Conservation (phyloP, 1,140 invertebrate species). For the Hormaphis cornu region DNA sequence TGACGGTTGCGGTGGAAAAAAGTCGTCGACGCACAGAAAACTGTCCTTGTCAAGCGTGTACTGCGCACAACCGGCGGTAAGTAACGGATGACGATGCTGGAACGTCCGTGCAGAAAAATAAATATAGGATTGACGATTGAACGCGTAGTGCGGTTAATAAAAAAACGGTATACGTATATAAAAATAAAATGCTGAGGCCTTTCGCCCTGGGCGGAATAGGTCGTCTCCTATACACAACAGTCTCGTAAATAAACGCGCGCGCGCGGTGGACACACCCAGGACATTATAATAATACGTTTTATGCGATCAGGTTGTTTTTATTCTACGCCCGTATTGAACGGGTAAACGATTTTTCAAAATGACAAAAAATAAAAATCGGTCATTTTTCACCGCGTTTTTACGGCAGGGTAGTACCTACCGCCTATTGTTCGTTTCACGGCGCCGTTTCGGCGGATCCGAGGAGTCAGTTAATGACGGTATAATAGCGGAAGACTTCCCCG, state of each 20-base stretch:
- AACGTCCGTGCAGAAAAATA: background rate
- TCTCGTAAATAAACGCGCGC: background rate
- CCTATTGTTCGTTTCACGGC: background rate
- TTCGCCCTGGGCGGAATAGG: background rate
- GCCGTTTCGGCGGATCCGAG: background rate
- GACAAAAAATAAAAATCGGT: background rate
- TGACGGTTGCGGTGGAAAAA: background rate
- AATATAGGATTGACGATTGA: background rate
- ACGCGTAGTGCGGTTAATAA: background rate
- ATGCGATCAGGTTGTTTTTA: slow-evolving; percentile 3
- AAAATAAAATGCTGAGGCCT: background rate
- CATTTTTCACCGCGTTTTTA: background rate
- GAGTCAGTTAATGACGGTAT: background rate
- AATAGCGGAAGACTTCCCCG: background rate
- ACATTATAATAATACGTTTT: background rate
- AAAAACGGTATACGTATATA: background rate
- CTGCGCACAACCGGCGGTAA: no score
- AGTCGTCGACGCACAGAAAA: background rate
- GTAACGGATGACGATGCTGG: no score
- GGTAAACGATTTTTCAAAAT: slow-evolving; percentile 7
- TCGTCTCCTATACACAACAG: background rate
- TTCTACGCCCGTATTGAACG: background rate
- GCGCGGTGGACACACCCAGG: background rate
- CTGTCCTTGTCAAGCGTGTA: background rate
- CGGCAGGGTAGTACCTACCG: background rate